Evolutionary conservation across 2,888 invertebrate genomes (phyloP), one percentile per base, ranked within the genome.

Genomic region (Acanthosoma haemorrhoidale): DNA sequence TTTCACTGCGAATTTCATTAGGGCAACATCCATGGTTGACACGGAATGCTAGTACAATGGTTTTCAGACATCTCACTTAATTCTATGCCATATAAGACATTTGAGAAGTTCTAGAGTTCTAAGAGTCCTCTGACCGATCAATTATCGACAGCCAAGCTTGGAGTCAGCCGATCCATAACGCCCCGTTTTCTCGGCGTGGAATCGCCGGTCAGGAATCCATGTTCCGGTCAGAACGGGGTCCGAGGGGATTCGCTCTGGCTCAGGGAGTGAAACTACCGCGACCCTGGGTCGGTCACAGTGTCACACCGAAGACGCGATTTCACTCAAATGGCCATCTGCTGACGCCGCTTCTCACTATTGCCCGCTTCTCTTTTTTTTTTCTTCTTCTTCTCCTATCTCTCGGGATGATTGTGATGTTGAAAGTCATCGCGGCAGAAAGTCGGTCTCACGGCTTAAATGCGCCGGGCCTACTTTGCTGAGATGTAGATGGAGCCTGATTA

Each of bases 131-230:
- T n/a, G n/a, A n/a, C n/a, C n/a, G n/a, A n/a, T n/a, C n/a, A n/a
- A n/a, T n/a, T n/a, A n/a, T n/a, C n/a, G n/a, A n/a, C n/a, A n/a
- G n/a, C n/a, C n/a, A n/a, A n/a, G n/a, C n/a, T n/a, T n/a, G n/a
- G n/a, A n/a, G n/a, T n/a, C n/a, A n/a, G n/a, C 16, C 51, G 51
- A 51, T 25, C 51, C 51, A 51, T 51, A 51, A 51, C 51, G 51
- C 43, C 43, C 43, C 25, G 43, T 43, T 43, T n/a, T 43, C 51
- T 25, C 51, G 25, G 13, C 25, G 25, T 51, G 25, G 21, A 51
- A 51, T 25, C 25, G 25, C n/a, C 51, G 13, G 29, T 51, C 25
- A n/a, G n/a, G 5, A 51, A 51, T 51, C 51, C 25, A 51, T 51
- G 21, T 25, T 25, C 21, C 51, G 51, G 51, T 6, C 3, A n/a